These are phyloP conservation scores for Hemitrygon akajei DNA, from an alignment of 2,797 vertebrate genomes.

Conservation along the genomic window DNA sequence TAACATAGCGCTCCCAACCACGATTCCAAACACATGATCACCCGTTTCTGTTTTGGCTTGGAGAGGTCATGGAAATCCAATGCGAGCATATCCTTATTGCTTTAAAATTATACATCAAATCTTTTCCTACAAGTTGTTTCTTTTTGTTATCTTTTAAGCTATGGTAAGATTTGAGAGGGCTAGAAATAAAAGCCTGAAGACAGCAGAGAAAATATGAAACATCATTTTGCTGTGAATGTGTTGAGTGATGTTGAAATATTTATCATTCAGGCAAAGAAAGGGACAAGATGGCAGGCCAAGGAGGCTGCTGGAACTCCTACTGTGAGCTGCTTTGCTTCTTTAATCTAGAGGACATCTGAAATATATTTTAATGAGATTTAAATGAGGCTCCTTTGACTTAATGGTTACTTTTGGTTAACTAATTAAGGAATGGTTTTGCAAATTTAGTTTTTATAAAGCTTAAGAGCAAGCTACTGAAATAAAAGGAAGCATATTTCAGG, in stretches of 20 bases:
- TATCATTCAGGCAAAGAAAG: not conserved
- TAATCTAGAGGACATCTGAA: too few species aligned
- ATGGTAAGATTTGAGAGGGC: not conserved
- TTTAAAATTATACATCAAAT: not conserved
- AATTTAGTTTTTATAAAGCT: not conserved
- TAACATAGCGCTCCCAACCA: not conserved
- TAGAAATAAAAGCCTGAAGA: not conserved
- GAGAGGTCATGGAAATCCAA: not conserved
- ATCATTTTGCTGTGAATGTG: not conserved
- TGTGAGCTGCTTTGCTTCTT: too few species aligned
- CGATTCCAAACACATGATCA: not conserved
- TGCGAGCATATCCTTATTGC: not conserved
- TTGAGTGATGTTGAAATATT: not conserved
- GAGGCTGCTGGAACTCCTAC: not conserved
- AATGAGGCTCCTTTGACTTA: not conserved
- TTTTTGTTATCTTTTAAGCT: not conserved
- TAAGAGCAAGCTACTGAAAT: not conserved
- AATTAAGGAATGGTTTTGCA: not conserved
- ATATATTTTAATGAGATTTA: not conserved
- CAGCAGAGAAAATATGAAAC: not conserved
- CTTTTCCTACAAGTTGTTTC: not conserved
- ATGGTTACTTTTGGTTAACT: not conserved
- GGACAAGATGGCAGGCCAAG: not conserved
- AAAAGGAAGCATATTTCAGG: too few species aligned
- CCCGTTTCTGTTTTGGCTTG: not conserved